Base-by-base conservation (phyloP, 2,113 vertebrate genomes). In the Prionailurus bengalensis region DNA sequence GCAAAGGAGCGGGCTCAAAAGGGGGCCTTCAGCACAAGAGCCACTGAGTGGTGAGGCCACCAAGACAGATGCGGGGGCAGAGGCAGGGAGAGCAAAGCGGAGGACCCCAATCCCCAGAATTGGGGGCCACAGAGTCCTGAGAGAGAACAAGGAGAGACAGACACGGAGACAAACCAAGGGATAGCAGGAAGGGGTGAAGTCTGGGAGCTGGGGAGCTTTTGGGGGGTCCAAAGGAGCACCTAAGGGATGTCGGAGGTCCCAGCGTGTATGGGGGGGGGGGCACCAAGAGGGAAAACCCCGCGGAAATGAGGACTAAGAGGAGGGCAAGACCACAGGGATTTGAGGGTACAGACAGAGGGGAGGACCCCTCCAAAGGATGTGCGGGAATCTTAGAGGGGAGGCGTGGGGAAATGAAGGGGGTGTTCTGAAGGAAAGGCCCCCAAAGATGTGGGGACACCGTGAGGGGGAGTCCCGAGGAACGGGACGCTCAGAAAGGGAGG, bases 101-200 rank as follows among this genome's bases (percentile, higher is more conserved):
- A 91, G 79, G 90, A 29, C 42, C 58, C 70, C 13, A 29, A 76
- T 61, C 80, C 95, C n/a, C 45, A 80, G 27, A 93, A 65, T 2
- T 58, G 39, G 73, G 25, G 42, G 74, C 48, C 42, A 48, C 21
- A 4, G 84, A 91, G 39, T 55, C 53, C 92, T 45, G 88, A 87
- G 68, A 48, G 29, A 86, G 95, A 81, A 96, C 95, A 96, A 78
- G 93, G 87, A 97, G 51, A 68, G 25, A 68, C 78, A 97, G 89
- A 31, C 39, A 94, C 94, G 42, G 45, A 78, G 53, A 96, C 68
- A 88, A 93, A 94, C 80, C 74, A 51, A 68, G 61, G 84, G 74
- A 71, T 88, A n/a, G 91, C 76, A 65, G 45, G 83, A 66, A 85
- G 27, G 45, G 65, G 58, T 82, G 5, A 88, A 91, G 90, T 96